Percentiles rank a stretch among this genome's conserved stretches.
phyloP scores from a whole-genome alignment of 2,797 vertebrate genomes.

The Gouania willdenowi region DNA sequence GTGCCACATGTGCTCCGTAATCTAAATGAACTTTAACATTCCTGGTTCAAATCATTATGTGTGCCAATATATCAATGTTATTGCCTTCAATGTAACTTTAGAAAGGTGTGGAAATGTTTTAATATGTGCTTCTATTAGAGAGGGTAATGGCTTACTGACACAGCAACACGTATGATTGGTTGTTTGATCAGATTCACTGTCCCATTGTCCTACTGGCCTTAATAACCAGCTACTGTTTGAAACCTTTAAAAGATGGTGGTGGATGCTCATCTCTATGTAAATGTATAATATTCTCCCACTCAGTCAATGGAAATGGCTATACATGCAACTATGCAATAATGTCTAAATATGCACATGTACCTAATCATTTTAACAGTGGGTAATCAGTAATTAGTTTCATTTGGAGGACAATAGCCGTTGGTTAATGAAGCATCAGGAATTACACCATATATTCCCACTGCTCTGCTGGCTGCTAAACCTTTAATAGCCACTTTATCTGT shows the following conservation, averaged over 20 bases:
- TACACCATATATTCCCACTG: conserved; percentile 42
- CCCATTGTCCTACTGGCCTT: conserved; percentile 21
- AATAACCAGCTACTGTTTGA: conserved; percentile 34
- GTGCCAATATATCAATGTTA: too few relatives aligned
- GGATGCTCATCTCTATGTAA: conserved; percentile 21
- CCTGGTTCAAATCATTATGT: too few relatives aligned
- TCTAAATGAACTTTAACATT: too few relatives aligned
- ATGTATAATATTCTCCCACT: conserved; percentile 28
- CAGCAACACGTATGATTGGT: too few relatives aligned
- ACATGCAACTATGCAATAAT: conserved; percentile 11
- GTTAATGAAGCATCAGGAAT: conserved; percentile 55
- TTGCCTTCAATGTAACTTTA: too few relatives aligned
- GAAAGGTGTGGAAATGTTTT: conserved; percentile 18
- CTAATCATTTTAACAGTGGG: conserved; percentile 16
- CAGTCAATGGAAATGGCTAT: conserved; percentile 3
- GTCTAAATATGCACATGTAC: conserved; percentile 11
- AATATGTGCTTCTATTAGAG: too few relatives aligned
- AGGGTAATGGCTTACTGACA: too few relatives aligned
- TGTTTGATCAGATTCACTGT: conserved; percentile 41
- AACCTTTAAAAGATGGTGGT: conserved; percentile 44
- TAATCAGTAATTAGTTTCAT: conserved; percentile 59
- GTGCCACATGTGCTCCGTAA: too few relatives aligned
- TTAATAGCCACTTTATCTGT: conserved; percentile 43
- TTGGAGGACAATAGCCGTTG: conserved; percentile 53
- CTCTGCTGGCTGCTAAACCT: conserved; percentile 25